A percentile compares a stretch with the other conserved stretches of the same genome.
Conservation (phyloP, 2,888 invertebrate genomes). For the Dendrolimus houi region DNA sequence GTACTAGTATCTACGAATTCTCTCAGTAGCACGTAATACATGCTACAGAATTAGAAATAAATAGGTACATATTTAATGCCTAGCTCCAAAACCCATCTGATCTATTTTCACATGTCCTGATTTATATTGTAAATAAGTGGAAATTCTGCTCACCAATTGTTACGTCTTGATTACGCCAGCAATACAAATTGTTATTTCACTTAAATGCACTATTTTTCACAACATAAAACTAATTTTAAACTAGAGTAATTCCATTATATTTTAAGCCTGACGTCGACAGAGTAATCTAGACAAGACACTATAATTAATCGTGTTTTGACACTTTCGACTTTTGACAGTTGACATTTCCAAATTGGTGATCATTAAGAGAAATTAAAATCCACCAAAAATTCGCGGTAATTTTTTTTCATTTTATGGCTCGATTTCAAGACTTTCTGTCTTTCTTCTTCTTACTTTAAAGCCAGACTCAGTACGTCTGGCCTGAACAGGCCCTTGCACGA, state of each 20-base stretch:
- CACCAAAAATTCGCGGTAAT: no score
- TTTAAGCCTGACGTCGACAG: conserved; percentile 12
- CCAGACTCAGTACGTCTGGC: no score
- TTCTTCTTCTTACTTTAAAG: no score
- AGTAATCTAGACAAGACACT: background rate
- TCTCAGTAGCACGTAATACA: background rate
- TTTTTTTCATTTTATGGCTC: no score
- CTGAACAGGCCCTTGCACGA: no score
- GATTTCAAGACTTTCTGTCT: no score
- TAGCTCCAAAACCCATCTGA: conserved; percentile 34
- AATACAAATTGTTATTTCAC: background rate
- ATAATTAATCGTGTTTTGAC: no score
- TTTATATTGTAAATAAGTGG: conserved; percentile 14
- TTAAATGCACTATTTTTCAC: conserved; percentile 28
- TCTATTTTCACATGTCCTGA: conserved; percentile 39
- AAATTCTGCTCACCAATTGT: conserved; percentile 25
- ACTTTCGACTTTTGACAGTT: no score
- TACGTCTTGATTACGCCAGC: background rate
- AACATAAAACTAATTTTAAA: conserved; percentile 20
- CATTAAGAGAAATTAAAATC: no score
- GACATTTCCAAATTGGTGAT: no score
- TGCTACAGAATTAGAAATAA: background rate
- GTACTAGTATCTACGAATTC: background rate
- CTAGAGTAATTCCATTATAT: conserved; percentile 22
- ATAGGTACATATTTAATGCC: conserved; percentile 16